phyloP scores from a whole-genome alignment of 2,797 vertebrate genomes.

The Anniella stebbinsi region DNA sequence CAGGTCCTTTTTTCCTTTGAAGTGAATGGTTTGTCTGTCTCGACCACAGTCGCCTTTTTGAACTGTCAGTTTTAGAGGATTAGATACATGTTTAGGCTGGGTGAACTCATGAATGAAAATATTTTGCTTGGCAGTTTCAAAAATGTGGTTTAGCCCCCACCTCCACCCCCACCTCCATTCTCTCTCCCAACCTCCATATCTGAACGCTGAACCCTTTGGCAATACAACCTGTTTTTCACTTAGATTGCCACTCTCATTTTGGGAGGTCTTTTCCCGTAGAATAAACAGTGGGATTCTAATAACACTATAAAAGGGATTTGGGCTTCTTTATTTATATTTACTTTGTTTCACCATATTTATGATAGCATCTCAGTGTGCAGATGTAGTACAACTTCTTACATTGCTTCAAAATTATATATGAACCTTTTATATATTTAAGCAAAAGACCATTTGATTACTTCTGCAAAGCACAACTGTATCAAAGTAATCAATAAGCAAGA shows the following conservation, averaged over 20 bases:
- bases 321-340: constrained; percentile 71
- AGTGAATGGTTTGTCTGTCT: constrained; percentile 85
- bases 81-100: constrained; percentile 93
- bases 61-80: constrained; percentile 88
- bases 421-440: constrained; percentile 66
- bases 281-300: constrained; percentile 77
- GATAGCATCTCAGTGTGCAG: constrained; percentile 55
- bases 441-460: constrained; percentile 49
- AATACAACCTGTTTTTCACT: constrained; percentile 71
- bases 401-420: constrained; percentile 70
- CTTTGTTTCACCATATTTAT: constrained; percentile 67
- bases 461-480: constrained; percentile 47
- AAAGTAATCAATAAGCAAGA: constrained; percentile 61
- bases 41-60: constrained; percentile 80
- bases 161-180: constrained; percentile 43
- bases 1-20: constrained; percentile 86
- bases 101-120: constrained; percentile 90
- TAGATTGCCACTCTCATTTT: constrained; percentile 71
- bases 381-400: constrained; percentile 63
- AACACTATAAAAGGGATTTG: constrained; percentile 67
- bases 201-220: constrained; percentile 70
- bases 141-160: constrained; percentile 65
- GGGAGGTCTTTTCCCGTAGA: constrained; percentile 71
- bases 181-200: constrained; percentile 2
- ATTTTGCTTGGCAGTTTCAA: constrained; percentile 85